These are phyloP conservation scores for Aldrovandia affinis DNA, from an alignment of 2,797 vertebrate species.

Conservation along the genomic window DNA sequence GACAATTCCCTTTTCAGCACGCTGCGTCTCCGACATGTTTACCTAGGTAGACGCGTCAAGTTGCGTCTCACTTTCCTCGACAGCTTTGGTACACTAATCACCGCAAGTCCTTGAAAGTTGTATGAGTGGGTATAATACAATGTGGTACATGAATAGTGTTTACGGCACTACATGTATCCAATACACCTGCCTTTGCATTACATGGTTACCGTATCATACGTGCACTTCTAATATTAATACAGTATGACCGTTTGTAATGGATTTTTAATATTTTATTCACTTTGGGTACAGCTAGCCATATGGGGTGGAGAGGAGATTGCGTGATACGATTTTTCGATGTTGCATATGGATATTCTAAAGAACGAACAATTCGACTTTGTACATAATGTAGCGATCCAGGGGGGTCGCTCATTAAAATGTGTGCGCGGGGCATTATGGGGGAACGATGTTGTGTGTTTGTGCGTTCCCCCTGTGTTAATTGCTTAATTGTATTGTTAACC, in stretches of 20 bases:
- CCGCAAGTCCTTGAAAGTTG: background rate
- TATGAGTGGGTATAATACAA: background rate
- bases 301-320: background rate
- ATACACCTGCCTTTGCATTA: background rate
- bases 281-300: background rate
- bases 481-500: too few species aligned
- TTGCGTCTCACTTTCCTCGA: background rate
- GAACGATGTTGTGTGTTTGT: too few species aligned
- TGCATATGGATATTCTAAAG: background rate
- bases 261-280: slow-evolving; percentile 26
- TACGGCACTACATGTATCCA: background rate
- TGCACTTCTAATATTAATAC: slow-evolving; percentile 8
- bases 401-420: too few species aligned
- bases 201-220: background rate
- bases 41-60: slow-evolving; percentile 17
- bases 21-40: background rate
- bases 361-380: slow-evolving; percentile 13
- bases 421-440: too few species aligned
- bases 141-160: background rate
- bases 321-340: slow-evolving; percentile 6
- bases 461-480: too few species aligned
- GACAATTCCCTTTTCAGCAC: slow-evolving; percentile 35
- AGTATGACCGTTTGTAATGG: background rate
- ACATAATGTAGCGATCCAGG: background rate
- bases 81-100: slow-evolving; percentile 15